Conservation (phyloP, 2,888 invertebrate species). For the Aphidius colemani region DNA sequence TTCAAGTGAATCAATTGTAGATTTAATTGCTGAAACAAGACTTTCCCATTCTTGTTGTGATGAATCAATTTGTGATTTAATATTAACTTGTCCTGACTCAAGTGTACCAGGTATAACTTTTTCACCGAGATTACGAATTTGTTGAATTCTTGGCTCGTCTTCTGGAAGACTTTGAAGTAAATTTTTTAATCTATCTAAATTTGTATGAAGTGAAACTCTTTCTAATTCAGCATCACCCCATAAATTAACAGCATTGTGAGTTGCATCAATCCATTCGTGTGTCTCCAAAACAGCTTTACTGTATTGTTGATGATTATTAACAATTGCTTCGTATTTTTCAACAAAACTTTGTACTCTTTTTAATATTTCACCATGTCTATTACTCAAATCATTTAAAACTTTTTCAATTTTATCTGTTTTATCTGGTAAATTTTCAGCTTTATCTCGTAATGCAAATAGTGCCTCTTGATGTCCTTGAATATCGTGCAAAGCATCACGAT, state of each 20-base stretch:
- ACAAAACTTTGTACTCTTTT: constrained; percentile 77
- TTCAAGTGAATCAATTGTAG: constrained; percentile 80
- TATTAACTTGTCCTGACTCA: constrained; percentile 80
- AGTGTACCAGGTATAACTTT: constrained; percentile 88
- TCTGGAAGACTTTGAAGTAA: constrained; percentile 79
- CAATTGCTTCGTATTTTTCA: constrained; percentile 84
- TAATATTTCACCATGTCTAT: constrained; percentile 74
- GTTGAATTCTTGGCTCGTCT: constrained; percentile 82
- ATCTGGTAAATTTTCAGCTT: constrained; percentile 80
- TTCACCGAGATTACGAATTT: constrained; percentile 82
- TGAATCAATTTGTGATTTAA: constrained; percentile 84
- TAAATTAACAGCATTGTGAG: constrained; percentile 77
- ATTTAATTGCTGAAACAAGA: constrained; percentile 74
- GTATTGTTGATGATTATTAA: constrained; percentile 87
- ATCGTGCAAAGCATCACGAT: constrained; percentile 81
- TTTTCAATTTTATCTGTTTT: constrained; percentile 75
- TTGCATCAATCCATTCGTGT: constrained; percentile 86
- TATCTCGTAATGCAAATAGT: constrained; percentile 78
- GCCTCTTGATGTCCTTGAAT: constrained; percentile 84
- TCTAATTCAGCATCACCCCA: constrained; percentile 87
- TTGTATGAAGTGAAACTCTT: constrained; percentile 82
- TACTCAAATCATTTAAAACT: constrained; percentile 71
- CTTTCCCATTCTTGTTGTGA: constrained; percentile 92
- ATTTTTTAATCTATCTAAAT: constrained; percentile 80
- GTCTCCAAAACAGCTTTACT: constrained; percentile 84